Evolutionary conservation across 2,797 vertebrate genomes (phyloP).

Genomic region (Melanotaenia trifasciata): DNA sequence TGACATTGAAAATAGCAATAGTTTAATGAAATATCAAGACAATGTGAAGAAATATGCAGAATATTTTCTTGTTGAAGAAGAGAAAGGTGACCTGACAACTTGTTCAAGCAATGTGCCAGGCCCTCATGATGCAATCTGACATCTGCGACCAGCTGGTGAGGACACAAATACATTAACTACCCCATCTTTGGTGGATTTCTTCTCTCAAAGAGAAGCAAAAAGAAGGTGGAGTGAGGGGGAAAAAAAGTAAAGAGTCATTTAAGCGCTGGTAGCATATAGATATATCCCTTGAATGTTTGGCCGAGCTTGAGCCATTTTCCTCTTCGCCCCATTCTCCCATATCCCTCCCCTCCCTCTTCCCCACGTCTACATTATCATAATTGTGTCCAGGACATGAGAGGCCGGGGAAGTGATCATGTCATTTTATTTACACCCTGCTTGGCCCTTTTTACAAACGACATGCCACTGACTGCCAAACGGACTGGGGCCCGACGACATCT

Average conservation of each 20-base stretch:
- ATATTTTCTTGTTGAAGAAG: conserved; percentile 41
- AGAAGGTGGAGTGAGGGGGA: conserved; percentile 36
- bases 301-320: conserved; percentile 72
- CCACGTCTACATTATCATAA: conserved; percentile 95
- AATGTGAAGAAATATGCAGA: conserved; percentile 43
- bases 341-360: conserved; percentile 50
- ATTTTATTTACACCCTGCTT: conserved; percentile 99
- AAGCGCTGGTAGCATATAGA: conserved; percentile 41
- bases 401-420: conserved; percentile 99
- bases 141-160: conserved; percentile 75
- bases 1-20: conserved; percentile 36
- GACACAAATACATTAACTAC: conserved; percentile 85
- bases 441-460: conserved; percentile 98
- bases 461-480: conserved; percentile 97
- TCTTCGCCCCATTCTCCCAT: conserved; percentile 56
- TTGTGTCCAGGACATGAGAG: conserved; percentile 99
- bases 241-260: conserved; percentile 33
- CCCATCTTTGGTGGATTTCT: conserved; percentile 89
- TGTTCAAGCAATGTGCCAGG: conserved; percentile 51
- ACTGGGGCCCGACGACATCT: conserved; percentile 97
- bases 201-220: conserved; percentile 78
- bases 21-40: conserved; percentile 50
- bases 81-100: conserved; percentile 63
- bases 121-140: conserved; percentile 65
- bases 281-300: conserved; percentile 62